Evolutionary conservation across 2,797 vertebrate species (phyloP), one percentile per base, ranked within the genome.

Genomic region (Amphiprion clarkii): DNA sequence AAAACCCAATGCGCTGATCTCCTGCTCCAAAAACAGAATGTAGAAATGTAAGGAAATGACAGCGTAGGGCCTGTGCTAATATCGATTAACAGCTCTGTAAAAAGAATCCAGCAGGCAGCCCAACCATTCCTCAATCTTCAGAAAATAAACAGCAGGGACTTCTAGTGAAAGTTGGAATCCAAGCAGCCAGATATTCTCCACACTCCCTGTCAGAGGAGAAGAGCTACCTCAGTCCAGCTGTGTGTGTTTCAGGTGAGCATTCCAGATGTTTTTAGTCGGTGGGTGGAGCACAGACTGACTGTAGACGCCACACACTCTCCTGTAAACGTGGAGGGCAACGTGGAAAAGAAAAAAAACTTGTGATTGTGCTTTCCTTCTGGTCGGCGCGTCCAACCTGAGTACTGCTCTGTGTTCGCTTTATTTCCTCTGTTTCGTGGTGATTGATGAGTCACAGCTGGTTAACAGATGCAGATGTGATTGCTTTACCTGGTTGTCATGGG

Each of bases 341-440:
- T 53, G 53, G 5, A 74, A 48, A 68, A 61, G 29, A 25, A 29
- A 42, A 53, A 52, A 31, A 23, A 40, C 61, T 42, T 84, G 67
- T 78, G 66, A 80, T 85, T 82, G 86, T 78, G 68, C 14, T 72
- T 72, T 60, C 51, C 57, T 68, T 72, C 61, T 56, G 69, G 65
- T 55, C 68, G 27, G 52, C 23, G 44, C 58, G 76, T 85, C 63
- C 16, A 19, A 36, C 36, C 66, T 11, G 51, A 72, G 54, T 64
- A 4, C 63, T 29, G 23, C 17, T 65, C 33, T 36, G 33, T 54
- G 8, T 67, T 27, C 2, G 2, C 6, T 14, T 2, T 5, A 19
- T 51, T 36, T 0, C 19, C 36, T 21, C 17, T 36, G 56, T 40
- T 74, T 44, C 10, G 31, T 7, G 16, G 23, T 21, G 25, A 54